Evolutionary conservation across 2,113 vertebrate species (phyloP).

Genomic region (Nesospiza acunhae): DNA sequence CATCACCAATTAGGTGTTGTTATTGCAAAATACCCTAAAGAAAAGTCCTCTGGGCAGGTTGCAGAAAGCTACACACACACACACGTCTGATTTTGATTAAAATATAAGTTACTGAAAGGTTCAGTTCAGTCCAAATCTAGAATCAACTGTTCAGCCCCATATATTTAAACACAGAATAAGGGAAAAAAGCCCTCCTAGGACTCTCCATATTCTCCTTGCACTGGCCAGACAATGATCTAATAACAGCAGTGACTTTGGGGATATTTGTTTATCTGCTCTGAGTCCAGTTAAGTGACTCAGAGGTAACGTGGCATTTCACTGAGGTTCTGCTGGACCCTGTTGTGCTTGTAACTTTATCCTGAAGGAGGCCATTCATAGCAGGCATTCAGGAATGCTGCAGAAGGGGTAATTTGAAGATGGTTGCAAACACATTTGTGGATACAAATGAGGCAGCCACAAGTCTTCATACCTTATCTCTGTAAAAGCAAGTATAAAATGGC

Average conservation of each 20-base stretch:
- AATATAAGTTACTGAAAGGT: slow-evolving; percentile 44
- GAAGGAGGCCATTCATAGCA: not conserved
- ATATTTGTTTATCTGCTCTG: slow-evolving; percentile 23
- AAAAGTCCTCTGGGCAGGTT: slow-evolving; percentile 18
- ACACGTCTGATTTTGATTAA: slow-evolving; percentile 41
- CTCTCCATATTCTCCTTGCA: slow-evolving; percentile 8
- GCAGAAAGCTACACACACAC: not conserved
- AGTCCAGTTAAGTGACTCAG: slow-evolving; percentile 28
- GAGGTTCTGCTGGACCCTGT: not conserved
- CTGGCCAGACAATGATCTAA: slow-evolving; percentile 70
- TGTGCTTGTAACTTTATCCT: not conserved
- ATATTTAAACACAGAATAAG: slow-evolving; percentile 19
- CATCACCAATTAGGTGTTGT: not conserved
- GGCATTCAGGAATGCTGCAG: not conserved
- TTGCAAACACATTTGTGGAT: not conserved
- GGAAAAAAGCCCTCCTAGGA: slow-evolving; percentile 4
- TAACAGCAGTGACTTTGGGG: slow-evolving; percentile 36
- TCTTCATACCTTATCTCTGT: not conserved
- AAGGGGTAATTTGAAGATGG: not conserved
- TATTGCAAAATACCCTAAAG: slow-evolving; percentile 28
- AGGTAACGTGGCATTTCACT: not conserved
- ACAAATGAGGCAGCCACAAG: not conserved
- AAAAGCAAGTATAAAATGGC: not conserved
- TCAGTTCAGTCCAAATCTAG: slow-evolving; percentile 44
- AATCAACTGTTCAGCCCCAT: slow-evolving; percentile 28